Evolutionary conservation across 2,113 vertebrate species (phyloP), one percentile per base, ranked within the genome.

Genomic region (Ardeotis arabs): DNA sequence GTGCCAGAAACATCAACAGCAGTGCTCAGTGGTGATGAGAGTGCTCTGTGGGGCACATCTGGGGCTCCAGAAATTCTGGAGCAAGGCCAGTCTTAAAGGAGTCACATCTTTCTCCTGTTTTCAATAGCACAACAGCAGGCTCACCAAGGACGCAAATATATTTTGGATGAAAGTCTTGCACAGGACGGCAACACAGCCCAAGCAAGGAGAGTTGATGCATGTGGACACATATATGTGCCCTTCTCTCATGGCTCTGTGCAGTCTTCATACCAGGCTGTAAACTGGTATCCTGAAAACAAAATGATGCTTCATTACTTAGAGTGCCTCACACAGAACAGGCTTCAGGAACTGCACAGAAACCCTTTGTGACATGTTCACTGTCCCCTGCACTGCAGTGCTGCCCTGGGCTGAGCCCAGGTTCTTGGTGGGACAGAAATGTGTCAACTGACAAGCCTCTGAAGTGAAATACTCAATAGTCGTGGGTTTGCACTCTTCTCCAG

Each of bases 61-160:
- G 28, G 68, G 63, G 47, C 69, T 94, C 86, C 55, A 92, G 87
- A 33, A 97, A 90, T 90, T 44, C 12, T 96, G 95, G 92, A 95
- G 33, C 14, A 6, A 59, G 79, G 94, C 92, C 96, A 97, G 27
- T 56, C 17, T 22, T 25, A 66, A 64, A 91, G 63, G 44, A 85
- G 10, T 86, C 62, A 75, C 20, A 1, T 25, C 25, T 33, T n/a
- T 56, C 45, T 89, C 69, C 44, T 69, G 22, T 95, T 96, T 95
- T 84, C 58, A 62, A 92, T 60, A 89, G 45, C 22, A 83, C 21
- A 33, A 62, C 49, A 49, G 45, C 64, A 79, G 28, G 44, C 75
- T 59, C 66, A 90, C 55, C 93, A 95, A 96, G 80, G 76, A 83
- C 76, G 86, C 14, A 90, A 56, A 44, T 6, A 14, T 35, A 90